Percentiles rank a stretch among this genome's conserved stretches.
Evolutionary conservation across 1,140 invertebrate species (phyloP).

Genomic region (Ceratina calcarata): DNA sequence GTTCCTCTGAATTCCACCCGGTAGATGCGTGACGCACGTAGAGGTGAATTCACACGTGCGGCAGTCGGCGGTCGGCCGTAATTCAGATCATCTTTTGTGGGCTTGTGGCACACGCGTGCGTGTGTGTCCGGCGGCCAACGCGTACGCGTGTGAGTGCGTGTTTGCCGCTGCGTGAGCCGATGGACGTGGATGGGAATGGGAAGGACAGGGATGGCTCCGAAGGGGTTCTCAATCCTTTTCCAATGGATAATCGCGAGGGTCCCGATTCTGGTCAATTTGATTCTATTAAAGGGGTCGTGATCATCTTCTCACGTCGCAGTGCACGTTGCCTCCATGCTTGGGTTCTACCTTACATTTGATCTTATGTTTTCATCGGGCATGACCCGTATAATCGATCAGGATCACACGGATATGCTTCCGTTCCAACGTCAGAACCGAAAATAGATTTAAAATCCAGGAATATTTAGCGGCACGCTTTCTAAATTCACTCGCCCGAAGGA

Average conservation of each 20-base stretch:
- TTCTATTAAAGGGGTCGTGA: constrained; percentile 32
- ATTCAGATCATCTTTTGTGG: constrained; percentile 75
- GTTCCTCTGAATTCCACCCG: constrained; percentile 56
- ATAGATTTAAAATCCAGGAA: too few relatives aligned
- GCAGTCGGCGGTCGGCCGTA: constrained; percentile 69
- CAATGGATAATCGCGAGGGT: constrained; percentile 1
- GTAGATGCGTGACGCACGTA: constrained; percentile 60
- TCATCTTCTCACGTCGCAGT: not conserved
- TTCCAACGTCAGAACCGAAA: too few relatives aligned
- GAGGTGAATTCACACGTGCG: constrained; percentile 71
- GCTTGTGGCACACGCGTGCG: constrained; percentile 47
- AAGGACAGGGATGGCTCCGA: constrained; percentile 42
- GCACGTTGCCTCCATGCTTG: too few relatives aligned
- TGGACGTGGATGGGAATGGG: constrained; percentile 51
- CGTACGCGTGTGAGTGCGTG: constrained; percentile 48
- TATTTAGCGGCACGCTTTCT: too few relatives aligned
- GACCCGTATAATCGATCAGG: too few relatives aligned
- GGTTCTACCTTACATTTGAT: too few relatives aligned
- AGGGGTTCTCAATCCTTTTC: constrained; percentile 58
- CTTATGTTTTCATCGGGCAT: too few relatives aligned
- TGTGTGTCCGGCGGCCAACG: constrained; percentile 4
- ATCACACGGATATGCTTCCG: too few relatives aligned
- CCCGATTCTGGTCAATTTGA: constrained; percentile 32
- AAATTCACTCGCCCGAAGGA: too few relatives aligned
- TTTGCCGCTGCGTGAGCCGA: constrained; percentile 59